phyloP scores from a whole-genome alignment of 1,140 invertebrate species.

The Drosophila simulans region DNA sequence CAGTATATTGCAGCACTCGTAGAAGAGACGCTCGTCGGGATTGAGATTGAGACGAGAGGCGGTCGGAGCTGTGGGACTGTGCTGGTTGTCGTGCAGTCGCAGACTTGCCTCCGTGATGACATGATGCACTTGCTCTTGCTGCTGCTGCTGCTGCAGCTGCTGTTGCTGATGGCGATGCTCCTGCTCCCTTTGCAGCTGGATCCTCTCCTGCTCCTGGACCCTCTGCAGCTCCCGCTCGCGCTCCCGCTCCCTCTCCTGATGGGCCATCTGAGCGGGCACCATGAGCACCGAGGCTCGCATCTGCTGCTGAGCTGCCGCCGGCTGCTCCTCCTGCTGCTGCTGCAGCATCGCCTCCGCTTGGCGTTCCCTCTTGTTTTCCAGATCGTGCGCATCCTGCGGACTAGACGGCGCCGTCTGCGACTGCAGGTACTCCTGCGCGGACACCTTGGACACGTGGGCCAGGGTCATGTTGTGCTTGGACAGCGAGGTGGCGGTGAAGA shows the following conservation, averaged over 20 bases:
- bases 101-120: slow-evolving; percentile 70
- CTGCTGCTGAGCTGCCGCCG: slow-evolving; percentile 24
- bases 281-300: slow-evolving; percentile 60
- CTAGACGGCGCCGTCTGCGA: slow-evolving; percentile 62
- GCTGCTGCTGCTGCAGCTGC: neutral
- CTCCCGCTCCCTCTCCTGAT: slow-evolving; percentile 8
- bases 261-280: slow-evolving; percentile 35
- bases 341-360: neutral
- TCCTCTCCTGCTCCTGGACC: neutral
- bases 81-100: slow-evolving; percentile 64
- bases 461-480: slow-evolving; percentile 85
- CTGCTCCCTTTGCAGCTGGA: neutral
- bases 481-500: slow-evolving; percentile 84
- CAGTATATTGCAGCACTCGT: slow-evolving; percentile 83
- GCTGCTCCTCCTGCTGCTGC: neutral
- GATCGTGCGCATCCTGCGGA: slow-evolving; percentile 15
- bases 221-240: neutral
- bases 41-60: slow-evolving; percentile 73
- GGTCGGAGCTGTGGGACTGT: slow-evolving; percentile 38
- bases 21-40: slow-evolving; percentile 83
- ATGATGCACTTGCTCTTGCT: slow-evolving; percentile 29
- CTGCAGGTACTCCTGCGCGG: slow-evolving; percentile 85
- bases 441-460: slow-evolving; percentile 86
- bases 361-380: neutral
- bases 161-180: neutral